Conservation (phyloP, 2,113 vertebrate genomes). For the Nothobranchius kuhntae region DNA sequence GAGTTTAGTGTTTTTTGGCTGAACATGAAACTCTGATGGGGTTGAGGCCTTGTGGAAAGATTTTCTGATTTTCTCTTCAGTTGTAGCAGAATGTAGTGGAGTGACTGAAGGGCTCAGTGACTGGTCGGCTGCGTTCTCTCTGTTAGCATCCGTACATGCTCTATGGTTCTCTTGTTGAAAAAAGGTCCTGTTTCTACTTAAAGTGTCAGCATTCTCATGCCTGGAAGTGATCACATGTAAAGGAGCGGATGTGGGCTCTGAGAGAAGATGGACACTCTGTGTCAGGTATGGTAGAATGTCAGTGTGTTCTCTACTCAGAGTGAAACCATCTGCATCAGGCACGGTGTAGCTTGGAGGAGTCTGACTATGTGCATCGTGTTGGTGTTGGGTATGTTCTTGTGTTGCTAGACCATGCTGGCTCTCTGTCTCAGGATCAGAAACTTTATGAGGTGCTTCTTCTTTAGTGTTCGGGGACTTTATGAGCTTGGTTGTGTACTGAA, state of each 20-base stretch:
- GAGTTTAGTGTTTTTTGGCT: constrained; percentile 6
- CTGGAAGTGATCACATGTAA: constrained; percentile 36
- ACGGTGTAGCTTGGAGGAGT: not conserved
- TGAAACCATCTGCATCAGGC: not conserved
- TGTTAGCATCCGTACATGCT: constrained; percentile 38
- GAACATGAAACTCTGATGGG: not conserved
- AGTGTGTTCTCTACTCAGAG: not conserved
- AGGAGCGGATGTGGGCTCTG: constrained; percentile 67
- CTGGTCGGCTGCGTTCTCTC: constrained; percentile 37
- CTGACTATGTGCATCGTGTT: not conserved
- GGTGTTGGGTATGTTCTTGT: not conserved
- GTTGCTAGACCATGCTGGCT: constrained; percentile 10
- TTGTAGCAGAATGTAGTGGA: constrained; percentile 23
- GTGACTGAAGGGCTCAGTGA: constrained; percentile 7
- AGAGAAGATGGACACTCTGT: constrained; percentile 18
- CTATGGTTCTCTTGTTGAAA: constrained; percentile 6
- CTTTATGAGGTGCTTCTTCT: constrained; percentile 73
- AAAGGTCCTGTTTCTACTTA: constrained; percentile 35
- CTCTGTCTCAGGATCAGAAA: constrained; percentile 39
- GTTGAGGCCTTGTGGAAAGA: constrained; percentile 19
- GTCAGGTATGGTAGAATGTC: not conserved
- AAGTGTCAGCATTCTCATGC: constrained; percentile 43
- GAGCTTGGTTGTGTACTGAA: constrained; percentile 17
- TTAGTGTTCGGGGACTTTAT: constrained; percentile 14
- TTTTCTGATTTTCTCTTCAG: constrained; percentile 34